phyloP scores from a whole-genome alignment of 2,797 vertebrate genomes.

The Mionectes olivaceus region DNA sequence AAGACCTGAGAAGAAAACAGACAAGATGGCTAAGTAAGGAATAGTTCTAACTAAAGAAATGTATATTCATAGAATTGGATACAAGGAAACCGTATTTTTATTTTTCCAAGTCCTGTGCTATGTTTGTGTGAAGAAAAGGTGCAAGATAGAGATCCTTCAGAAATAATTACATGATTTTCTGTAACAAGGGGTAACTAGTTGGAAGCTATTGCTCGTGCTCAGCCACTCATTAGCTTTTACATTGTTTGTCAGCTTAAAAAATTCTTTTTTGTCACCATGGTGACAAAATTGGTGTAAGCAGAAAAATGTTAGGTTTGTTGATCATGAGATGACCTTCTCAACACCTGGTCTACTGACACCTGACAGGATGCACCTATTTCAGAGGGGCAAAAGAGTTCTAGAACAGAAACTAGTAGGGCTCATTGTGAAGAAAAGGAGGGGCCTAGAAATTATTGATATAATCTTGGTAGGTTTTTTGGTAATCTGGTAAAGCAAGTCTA shows the following conservation, averaged over 20 bases:
- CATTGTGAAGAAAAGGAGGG: background rate
- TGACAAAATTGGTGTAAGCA: background rate
- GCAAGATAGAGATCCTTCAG: background rate
- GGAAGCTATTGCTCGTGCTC: background rate
- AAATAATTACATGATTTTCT: background rate
- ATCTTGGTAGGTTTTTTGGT: background rate
- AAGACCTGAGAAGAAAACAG: no score
- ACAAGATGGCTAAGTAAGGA: no score
- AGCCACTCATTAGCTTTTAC: background rate
- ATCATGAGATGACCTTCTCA: background rate
- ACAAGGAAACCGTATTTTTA: background rate
- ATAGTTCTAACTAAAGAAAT: background rate
- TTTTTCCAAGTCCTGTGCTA: background rate
- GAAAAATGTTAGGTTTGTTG: background rate
- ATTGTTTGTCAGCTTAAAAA: background rate
- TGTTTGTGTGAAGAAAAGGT: background rate
- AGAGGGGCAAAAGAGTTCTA: background rate
- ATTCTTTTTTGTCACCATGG: background rate
- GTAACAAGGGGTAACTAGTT: rapidly evolving
- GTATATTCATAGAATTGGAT: background rate
- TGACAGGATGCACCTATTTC: background rate
- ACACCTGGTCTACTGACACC: background rate
- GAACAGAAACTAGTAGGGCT: background rate
- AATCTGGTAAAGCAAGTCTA: background rate
- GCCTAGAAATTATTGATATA: background rate